Percentiles rank a stretch among this genome's conserved stretches.
Evolutionary conservation across 2,797 vertebrate species (phyloP).

Genomic region (Dallia pectoralis): DNA sequence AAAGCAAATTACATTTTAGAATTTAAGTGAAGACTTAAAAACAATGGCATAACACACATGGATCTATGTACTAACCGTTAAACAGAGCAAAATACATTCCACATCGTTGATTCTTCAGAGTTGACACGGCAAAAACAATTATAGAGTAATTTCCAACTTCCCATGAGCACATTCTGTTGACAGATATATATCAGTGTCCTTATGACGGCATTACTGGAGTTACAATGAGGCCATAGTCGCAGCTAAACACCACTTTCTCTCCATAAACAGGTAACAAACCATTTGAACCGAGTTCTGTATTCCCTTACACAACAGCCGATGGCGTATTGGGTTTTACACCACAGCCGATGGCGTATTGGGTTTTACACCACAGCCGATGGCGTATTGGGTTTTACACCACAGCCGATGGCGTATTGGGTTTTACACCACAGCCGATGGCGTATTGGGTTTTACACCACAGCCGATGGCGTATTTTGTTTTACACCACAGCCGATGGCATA

Average conservation of each 20-base stretch:
- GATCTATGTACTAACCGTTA: too few relatives aligned
- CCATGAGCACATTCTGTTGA: constrained; percentile 38
- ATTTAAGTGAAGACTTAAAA: too few relatives aligned
- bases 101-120: too few relatives aligned
- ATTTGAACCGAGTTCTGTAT: constrained; percentile 37
- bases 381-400: background rate
- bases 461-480: constrained; percentile 24
- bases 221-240: constrained; percentile 24
- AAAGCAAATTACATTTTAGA: too few relatives aligned
- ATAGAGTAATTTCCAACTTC: constrained; percentile 6
- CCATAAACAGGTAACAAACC: constrained; percentile 14
- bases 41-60: too few relatives aligned
- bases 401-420: constrained; percentile 23
- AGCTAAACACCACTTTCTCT: constrained; percentile 46
- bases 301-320: constrained; percentile 10
- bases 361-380: constrained; percentile 19
- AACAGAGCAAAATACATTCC: too few relatives aligned
- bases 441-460: background rate
- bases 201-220: constrained; percentile 19
- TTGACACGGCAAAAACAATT: constrained; percentile 43
- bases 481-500: constrained; percentile 16
- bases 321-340: constrained; percentile 2
- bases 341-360: constrained; percentile 22
- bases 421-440: constrained; percentile 18
- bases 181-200: constrained; percentile 50